Conservation (phyloP, 1,140 invertebrate species). For the Trichoplusia ni region DNA sequence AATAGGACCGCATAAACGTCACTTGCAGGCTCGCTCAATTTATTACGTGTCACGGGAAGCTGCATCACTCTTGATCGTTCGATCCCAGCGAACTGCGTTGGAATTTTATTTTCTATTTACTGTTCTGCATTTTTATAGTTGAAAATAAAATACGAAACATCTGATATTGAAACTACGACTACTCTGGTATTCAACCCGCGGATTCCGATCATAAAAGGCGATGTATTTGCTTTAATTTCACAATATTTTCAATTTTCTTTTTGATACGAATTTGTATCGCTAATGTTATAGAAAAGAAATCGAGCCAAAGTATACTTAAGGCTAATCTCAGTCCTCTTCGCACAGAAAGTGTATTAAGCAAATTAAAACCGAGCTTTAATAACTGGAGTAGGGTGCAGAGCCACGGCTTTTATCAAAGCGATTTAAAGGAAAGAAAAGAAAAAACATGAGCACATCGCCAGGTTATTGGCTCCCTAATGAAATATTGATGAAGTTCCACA, state of each 20-base stretch:
- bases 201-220: no score
- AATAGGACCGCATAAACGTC: constrained; percentile 21
- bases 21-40: constrained; percentile 9
- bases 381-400: not conserved
- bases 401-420: constrained; percentile 29
- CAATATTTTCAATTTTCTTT: no score
- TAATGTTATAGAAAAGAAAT: not conserved
- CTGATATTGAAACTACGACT: no score
- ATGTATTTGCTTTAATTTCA: no score
- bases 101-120: not conserved
- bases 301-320: not conserved
- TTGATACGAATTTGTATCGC: no score
- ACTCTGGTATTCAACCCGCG: no score
- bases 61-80: not conserved
- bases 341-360: not conserved
- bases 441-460: constrained; percentile 42
- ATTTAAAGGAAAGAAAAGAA: constrained; percentile 32
- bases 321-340: not conserved
- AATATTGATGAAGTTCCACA: constrained; percentile 62
- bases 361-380: constrained; percentile 25
- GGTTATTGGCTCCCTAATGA: constrained; percentile 61
- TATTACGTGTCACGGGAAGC: constrained; percentile 11
- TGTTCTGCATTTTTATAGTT: not conserved
- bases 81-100: not conserved
- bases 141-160: not conserved